Conservation (phyloP, 2,888 invertebrate species). For the Drosophila bunnanda region DNA sequence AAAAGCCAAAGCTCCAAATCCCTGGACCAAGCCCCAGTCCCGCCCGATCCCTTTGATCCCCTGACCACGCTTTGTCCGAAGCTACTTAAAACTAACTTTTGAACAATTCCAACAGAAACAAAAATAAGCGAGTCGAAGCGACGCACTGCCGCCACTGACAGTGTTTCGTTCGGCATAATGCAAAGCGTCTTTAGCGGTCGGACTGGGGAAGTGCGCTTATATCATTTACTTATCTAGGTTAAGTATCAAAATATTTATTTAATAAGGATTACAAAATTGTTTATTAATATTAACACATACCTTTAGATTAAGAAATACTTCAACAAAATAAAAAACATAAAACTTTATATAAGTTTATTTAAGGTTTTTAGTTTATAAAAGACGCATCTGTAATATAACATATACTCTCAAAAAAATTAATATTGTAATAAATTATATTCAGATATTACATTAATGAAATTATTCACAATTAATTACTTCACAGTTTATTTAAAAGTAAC, state of each 20-base stretch:
- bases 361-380: no score
- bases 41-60: constrained; percentile 1
- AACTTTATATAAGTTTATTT: no score
- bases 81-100: constrained; percentile 77
- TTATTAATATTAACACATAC: background rate
- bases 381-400: no score
- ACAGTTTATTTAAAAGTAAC: background rate
- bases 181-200: constrained; percentile 1
- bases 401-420: no score
- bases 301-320: background rate
- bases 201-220: background rate
- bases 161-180: constrained; percentile 48
- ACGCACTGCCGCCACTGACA: constrained; percentile 54
- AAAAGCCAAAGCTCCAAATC: constrained; percentile 43
- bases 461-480: background rate
- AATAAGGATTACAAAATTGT: background rate
- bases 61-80: constrained; percentile 36
- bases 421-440: no score
- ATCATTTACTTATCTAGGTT: constrained; percentile 45
- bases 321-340: background rate
- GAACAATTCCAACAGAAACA: constrained; percentile 58
- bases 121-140: constrained; percentile 49
- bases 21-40: constrained; percentile 5
- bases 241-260: background rate
- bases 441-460: background rate